Evolutionary conservation across 2,888 invertebrate species (phyloP).

Genomic region (Punctoribates punctum): DNA sequence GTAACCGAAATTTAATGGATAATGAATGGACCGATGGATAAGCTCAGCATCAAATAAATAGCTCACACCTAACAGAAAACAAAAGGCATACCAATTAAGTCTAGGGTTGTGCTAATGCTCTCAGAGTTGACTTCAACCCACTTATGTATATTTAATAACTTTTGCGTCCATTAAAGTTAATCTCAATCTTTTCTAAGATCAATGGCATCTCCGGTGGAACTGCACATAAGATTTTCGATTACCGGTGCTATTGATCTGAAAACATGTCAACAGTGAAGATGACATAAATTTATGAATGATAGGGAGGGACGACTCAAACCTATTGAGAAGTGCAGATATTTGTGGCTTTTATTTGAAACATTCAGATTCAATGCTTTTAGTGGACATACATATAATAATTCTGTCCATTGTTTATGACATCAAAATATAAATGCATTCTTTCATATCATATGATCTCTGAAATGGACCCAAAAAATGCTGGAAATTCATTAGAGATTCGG

Average conservation of each 20-base stretch:
- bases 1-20: constrained; percentile 27
- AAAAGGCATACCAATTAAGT: constrained; percentile 9
- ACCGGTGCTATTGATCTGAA: constrained; percentile 18
- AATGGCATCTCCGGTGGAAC: constrained; percentile 1
- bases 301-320: constrained; percentile 10
- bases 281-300: neutral
- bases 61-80: neutral
- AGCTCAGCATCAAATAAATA: constrained; percentile 4
- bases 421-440: neutral
- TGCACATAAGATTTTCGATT: neutral
- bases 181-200: constrained; percentile 1
- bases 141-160: constrained; percentile 22
- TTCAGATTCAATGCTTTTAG: neutral
- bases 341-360: neutral
- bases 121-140: neutral
- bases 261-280: constrained; percentile 1
- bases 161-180: constrained; percentile 14
- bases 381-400: constrained; percentile 18
- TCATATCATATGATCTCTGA: constrained; percentile 3
- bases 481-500: constrained; percentile 21
- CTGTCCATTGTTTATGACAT: neutral
- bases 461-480: neutral
- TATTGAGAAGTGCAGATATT: neutral
- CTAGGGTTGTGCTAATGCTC: neutral
- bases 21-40: constrained; percentile 24